Base-by-base conservation (phyloP, 2,797 vertebrate genomes). In the Leucoraja ocellata region DNA sequence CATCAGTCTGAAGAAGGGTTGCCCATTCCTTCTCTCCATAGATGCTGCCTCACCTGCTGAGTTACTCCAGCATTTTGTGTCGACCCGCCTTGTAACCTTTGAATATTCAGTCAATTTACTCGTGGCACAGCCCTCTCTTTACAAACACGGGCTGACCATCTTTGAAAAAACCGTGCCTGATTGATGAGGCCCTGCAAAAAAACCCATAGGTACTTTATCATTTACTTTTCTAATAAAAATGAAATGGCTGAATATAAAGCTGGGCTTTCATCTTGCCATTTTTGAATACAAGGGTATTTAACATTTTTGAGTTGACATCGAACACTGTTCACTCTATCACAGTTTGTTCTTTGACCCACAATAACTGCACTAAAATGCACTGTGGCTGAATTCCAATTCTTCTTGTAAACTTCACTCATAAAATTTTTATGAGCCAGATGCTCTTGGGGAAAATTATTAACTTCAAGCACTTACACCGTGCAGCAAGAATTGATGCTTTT, bases 371-470 rank as follows among this genome's bases (percentile, higher is more conserved):
- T 84, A 84, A 61, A 84, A 84, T n/a, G 25, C 25, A 84, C 58
- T 84, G 81, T 84, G 81, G 54, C 80, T 84, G 54, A n/a, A 28
- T 13, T 84, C 25, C 81, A 84, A 83, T 58, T 61, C 54, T 83
- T 83, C 8, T 83, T 61, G 54, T 25, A 83, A 83, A 84, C 54
- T 84, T 84, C 23, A 58, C 54, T n/a, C 54, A 13, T 61, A 25
- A 84, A 61, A 83, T 83, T 54, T 83, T 83, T 83, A 84, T 61
- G 25, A 61, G 54, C 54, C 81, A 84, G 81, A 84, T 61, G 81
- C 81, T 84, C 81, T 28, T 84, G 81, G 23, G 54, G 25, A 84
- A 61, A 84, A 61, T 84, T 25, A 61, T 84, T 84, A 84, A 84
- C 81, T 84, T 84, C 25, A 84, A 84, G 16, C 81, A 84, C 25